Evolutionary conservation across 2,797 vertebrate genomes (phyloP).

Genomic region (Graptemys geographica): DNA sequence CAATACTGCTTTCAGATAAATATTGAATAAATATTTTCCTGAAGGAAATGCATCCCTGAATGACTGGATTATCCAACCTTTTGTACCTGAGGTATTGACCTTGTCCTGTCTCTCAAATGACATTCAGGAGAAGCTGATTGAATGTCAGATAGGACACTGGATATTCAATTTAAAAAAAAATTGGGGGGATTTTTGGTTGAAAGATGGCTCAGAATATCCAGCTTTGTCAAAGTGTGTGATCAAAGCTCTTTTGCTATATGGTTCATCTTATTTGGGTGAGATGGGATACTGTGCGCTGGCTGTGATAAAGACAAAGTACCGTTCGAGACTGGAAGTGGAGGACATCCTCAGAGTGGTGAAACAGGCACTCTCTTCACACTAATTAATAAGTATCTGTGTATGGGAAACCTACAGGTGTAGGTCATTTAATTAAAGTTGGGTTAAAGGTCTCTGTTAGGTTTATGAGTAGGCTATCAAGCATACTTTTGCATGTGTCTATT

Average conservation of each 20-base stretch:
- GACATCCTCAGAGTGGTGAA: background rate
- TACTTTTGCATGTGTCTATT: background rate
- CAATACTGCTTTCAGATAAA: too few species aligned
- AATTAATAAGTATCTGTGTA: background rate
- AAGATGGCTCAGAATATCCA: background rate
- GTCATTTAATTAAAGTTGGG: background rate
- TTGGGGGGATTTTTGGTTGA: background rate
- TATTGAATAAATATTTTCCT: background rate
- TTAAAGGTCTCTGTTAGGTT: background rate
- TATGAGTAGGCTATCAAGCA: background rate
- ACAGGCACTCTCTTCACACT: background rate
- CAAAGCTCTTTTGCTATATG: background rate
- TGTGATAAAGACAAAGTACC: background rate
- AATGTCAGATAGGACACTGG: background rate
- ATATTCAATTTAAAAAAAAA: background rate
- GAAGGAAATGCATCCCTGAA: background rate
- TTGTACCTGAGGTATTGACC: background rate
- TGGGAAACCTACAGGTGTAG: background rate
- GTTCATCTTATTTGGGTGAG: background rate
- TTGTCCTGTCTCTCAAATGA: background rate
- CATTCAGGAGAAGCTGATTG: background rate
- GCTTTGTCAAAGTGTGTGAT: background rate
- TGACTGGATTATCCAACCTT: background rate
- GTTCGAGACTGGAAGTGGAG: background rate
- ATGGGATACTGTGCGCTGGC: background rate